Evolutionary conservation across 2,113 vertebrate genomes (phyloP).

Genomic region (Pelusios castaneus): DNA sequence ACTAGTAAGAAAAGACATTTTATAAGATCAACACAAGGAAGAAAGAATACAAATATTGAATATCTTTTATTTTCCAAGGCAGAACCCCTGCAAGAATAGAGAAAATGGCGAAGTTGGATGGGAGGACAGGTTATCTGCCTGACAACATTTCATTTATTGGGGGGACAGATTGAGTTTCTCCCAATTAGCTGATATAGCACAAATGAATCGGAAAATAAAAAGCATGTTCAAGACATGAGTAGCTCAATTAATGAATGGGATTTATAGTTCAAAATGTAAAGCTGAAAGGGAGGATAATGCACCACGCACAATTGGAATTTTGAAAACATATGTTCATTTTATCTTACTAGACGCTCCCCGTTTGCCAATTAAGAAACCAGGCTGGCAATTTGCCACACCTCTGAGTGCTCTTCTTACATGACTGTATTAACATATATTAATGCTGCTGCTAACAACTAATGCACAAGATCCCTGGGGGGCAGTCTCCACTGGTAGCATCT

Average conservation of each 20-base stretch:
- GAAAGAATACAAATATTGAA: not conserved
- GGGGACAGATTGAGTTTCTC: not conserved
- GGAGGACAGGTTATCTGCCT: not conserved
- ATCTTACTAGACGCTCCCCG: not conserved
- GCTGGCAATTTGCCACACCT: not conserved
- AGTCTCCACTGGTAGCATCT: not conserved
- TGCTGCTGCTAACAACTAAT: not conserved
- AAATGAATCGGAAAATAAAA: not conserved
- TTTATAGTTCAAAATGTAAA: not conserved
- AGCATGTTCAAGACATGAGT: not conserved
- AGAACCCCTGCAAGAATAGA: not conserved
- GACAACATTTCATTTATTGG: not conserved
- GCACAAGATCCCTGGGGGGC: not conserved
- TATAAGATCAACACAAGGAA: not conserved
- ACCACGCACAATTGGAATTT: not conserved
- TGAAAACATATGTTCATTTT: not conserved
- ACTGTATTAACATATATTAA: not conserved
- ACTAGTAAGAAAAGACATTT: not conserved
- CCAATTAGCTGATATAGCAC: not conserved
- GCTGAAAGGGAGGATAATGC: not conserved
- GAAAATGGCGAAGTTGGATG: not conserved
- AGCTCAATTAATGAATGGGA: not conserved
- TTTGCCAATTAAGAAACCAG: slow-evolving; percentile 1
- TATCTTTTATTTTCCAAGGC: not conserved
- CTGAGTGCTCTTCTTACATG: not conserved